A percentile compares a stretch with the other conserved stretches of the same genome.
Evolutionary conservation across 2,113 vertebrate species (phyloP).

Genomic region (Xenotilapia flavipinnis): DNA sequence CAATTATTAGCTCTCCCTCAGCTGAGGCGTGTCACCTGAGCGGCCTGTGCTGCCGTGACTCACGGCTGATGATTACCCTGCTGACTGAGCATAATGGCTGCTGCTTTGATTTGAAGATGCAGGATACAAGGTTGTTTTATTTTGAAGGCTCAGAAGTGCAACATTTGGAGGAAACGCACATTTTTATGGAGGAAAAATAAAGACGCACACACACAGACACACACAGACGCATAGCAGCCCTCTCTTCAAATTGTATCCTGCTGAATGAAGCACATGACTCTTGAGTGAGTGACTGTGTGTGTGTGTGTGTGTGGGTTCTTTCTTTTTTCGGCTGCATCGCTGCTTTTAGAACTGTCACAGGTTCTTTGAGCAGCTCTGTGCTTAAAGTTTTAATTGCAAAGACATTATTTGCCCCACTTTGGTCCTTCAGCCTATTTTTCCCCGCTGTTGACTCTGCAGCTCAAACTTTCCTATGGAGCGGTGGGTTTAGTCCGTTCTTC

Average conservation of each 20-base stretch:
- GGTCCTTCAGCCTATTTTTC: not conserved
- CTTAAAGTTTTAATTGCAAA: not conserved
- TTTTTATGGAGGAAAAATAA: not conserved
- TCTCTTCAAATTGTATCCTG: not conserved
- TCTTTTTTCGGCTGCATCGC: not conserved
- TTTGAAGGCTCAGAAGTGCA: not conserved
- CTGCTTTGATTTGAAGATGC: not conserved
- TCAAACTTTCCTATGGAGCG: not conserved
- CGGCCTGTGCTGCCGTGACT: not conserved
- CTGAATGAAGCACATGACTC: conserved; percentile 32
- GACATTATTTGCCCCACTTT: not conserved
- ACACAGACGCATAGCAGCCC: not conserved
- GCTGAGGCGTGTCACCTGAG: not conserved
- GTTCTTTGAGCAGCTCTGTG: not conserved
- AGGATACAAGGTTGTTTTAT: not conserved
- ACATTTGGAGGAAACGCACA: not conserved
- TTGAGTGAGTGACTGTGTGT: not conserved
- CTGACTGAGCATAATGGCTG: not conserved
- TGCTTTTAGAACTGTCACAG: not conserved
- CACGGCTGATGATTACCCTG: not conserved
- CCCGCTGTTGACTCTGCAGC: not conserved
- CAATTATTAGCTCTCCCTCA: not conserved
- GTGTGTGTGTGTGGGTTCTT: not conserved
- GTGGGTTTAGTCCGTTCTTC: not conserved
- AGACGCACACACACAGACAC: not conserved